A percentile compares a stretch with the other conserved stretches of the same genome.
Evolutionary conservation across 2,113 vertebrate genomes (phyloP).

Genomic region (Phaethornis superciliosus): DNA sequence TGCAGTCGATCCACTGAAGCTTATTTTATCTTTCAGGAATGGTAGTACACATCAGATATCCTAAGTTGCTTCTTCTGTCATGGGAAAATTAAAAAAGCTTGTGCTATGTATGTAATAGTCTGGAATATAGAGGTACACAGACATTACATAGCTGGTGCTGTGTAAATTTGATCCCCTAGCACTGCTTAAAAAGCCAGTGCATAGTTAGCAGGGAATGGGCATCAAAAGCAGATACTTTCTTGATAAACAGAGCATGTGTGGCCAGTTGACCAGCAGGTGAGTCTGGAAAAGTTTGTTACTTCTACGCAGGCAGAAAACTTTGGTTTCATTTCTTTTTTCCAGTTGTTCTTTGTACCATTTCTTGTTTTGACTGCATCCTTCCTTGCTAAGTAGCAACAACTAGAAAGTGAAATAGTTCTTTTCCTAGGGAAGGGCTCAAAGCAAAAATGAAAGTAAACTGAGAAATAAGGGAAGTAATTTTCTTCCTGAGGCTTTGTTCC

Average conservation of each 20-base stretch:
- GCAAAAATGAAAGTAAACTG: slow-evolving; percentile 44
- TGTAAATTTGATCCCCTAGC: neutral
- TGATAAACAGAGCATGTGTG: neutral
- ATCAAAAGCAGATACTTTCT: neutral
- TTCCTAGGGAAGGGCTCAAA: neutral
- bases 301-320: neutral
- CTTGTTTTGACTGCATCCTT: neutral
- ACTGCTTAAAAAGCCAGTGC: neutral
- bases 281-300: neutral
- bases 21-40: neutral
- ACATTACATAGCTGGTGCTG: neutral
- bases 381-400: neutral
- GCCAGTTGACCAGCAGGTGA: neutral
- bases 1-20: accelerated
- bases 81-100: neutral
- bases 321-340: accelerated
- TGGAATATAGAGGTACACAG: neutral
- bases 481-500: neutral
- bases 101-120: neutral
- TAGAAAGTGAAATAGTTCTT: neutral
- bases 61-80: neutral
- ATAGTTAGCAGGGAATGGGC: neutral
- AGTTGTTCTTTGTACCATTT: neutral
- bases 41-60: too few relatives aligned
- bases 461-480: neutral